These are phyloP conservation scores for Lanistes nyassanus DNA, from an alignment of 1,140 invertebrate species.

Conservation along the genomic window DNA sequence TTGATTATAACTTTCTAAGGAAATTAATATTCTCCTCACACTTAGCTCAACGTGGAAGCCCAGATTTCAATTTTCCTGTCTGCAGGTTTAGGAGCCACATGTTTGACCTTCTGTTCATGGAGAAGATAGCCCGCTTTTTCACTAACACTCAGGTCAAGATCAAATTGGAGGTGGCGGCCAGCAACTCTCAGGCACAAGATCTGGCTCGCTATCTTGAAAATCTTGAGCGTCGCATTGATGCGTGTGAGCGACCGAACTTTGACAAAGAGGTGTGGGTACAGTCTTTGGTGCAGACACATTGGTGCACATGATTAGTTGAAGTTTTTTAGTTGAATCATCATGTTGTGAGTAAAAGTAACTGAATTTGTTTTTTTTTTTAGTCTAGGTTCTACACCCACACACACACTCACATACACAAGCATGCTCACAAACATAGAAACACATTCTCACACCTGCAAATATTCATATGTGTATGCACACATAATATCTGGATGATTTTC, in stretches of 20 bases:
- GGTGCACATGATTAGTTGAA: too few species aligned
- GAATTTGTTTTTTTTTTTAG: too few species aligned
- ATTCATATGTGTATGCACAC: too few species aligned
- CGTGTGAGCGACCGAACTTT: constrained; percentile 61
- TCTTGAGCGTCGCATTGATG: constrained; percentile 58
- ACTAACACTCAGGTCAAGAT: constrained; percentile 67
- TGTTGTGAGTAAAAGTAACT: too few species aligned
- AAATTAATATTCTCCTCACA: not conserved
- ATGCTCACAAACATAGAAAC: too few species aligned
- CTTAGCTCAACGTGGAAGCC: not conserved
- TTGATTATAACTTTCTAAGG: not conserved
- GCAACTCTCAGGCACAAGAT: constrained; percentile 60
- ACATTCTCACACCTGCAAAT: too few species aligned
- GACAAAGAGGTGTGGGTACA: constrained; percentile 63
- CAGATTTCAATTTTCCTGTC: not conserved
- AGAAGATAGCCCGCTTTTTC: constrained; percentile 64
- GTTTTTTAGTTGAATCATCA: too few species aligned
- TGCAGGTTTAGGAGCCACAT: constrained; percentile 66
- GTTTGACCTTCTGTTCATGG: constrained; percentile 67
- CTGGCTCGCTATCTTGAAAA: constrained; percentile 52
- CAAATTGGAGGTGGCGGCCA: constrained; percentile 64
- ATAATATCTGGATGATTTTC: too few species aligned
- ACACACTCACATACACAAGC: too few species aligned
- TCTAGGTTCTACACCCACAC: too few species aligned
- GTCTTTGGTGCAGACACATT: too few species aligned